Evolutionary conservation across 2,888 invertebrate genomes (phyloP).

Genomic region (Lysandra bellargus): DNA sequence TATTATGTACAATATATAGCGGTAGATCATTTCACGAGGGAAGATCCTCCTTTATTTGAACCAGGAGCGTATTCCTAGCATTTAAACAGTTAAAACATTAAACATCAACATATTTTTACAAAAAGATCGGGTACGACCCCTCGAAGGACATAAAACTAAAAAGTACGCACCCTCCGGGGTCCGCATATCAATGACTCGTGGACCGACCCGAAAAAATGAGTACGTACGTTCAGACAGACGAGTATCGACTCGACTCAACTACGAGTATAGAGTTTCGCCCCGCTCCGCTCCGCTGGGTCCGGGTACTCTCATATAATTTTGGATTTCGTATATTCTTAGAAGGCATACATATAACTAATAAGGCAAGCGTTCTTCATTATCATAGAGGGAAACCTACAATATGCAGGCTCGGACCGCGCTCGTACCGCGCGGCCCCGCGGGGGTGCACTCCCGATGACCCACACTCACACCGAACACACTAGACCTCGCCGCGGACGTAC

Average conservation of each 20-base stretch:
- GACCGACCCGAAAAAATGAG: background rate
- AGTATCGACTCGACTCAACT: slow-evolving; percentile 1
- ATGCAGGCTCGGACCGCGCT: slow-evolving; percentile 61
- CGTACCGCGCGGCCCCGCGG: slow-evolving; percentile 40
- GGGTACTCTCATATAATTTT: slow-evolving; percentile 27
- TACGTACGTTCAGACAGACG: background rate
- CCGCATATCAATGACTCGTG: slow-evolving; percentile 1
- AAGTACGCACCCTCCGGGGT: slow-evolving; percentile 20
- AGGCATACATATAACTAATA: slow-evolving; percentile 41
- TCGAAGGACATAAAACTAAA: slow-evolving; percentile 35
- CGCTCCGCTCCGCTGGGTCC: slow-evolving; percentile 9
- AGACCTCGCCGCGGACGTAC: slow-evolving; percentile 54
- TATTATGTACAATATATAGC: slow-evolving; percentile 35
- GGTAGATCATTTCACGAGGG: slow-evolving; percentile 2
- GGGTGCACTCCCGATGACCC: slow-evolving; percentile 56
- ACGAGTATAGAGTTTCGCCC: slow-evolving; percentile 13
- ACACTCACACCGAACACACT: slow-evolving; percentile 73
- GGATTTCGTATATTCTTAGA: slow-evolving; percentile 31
- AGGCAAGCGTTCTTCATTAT: slow-evolving; percentile 43
- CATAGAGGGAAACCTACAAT: slow-evolving; percentile 63
- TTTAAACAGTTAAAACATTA: slow-evolving; percentile 15
- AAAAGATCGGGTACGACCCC: slow-evolving; percentile 35
- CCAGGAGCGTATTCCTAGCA: slow-evolving; percentile 2
- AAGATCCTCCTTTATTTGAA: slow-evolving; percentile 4
- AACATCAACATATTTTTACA: slow-evolving; percentile 36